Percentiles rank a stretch among this genome's conserved stretches.
Evolutionary conservation across 2,888 invertebrate genomes (phyloP).

Genomic region (Cylloceria caligata): DNA sequence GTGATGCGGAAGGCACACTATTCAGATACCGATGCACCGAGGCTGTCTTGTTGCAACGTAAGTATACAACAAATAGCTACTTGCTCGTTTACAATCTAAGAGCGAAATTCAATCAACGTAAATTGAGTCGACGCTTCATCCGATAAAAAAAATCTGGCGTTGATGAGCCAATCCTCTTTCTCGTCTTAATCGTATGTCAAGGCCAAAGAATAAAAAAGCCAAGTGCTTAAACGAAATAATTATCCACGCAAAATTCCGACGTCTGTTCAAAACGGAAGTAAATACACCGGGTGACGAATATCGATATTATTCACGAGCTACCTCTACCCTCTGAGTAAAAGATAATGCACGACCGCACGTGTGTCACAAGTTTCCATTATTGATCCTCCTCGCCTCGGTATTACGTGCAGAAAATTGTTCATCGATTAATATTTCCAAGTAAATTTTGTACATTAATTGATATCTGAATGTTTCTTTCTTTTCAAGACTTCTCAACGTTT

Average conservation of each 20-base stretch:
- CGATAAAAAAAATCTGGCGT: constrained; percentile 1
- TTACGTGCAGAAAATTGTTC: constrained; percentile 46
- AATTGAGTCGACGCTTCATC: constrained; percentile 1
- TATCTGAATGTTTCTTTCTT: no score
- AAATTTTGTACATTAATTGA: neutral
- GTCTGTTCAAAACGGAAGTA: neutral
- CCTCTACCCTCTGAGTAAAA: neutral
- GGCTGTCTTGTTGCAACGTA: neutral
- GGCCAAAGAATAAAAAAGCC: neutral
- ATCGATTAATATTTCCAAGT: constrained; percentile 6
- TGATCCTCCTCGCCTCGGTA: constrained; percentile 31
- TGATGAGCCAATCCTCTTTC: neutral
- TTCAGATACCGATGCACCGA: constrained; percentile 9
- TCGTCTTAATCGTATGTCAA: neutral
- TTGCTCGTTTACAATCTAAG: constrained; percentile 24
- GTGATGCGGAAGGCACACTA: neutral
- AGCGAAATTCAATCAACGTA: constrained; percentile 25
- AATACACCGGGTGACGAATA: constrained; percentile 23
- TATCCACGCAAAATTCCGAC: neutral
- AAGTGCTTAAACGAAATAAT: neutral
- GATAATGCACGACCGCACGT: constrained; percentile 17
- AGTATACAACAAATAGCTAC: neutral
- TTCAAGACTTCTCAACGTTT: no score
- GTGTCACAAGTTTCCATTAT: constrained; percentile 47
- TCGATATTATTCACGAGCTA: constrained; percentile 27